Evolutionary conservation across 2,888 invertebrate genomes (phyloP).

Genomic region (Agrypnus murinus): DNA sequence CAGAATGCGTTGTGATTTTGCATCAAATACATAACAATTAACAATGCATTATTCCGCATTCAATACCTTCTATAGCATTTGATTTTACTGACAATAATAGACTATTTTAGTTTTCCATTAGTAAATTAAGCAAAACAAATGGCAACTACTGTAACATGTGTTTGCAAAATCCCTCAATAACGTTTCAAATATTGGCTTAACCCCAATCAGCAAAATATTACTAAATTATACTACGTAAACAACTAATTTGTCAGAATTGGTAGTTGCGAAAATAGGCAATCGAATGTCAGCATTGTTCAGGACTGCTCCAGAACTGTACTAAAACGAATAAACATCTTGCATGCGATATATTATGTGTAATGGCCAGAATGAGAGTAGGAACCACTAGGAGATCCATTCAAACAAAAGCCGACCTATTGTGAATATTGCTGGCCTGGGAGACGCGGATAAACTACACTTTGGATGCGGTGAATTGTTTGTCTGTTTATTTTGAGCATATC

Average conservation of each 20-base stretch:
- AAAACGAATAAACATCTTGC: slow-evolving; percentile 30
- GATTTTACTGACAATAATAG: no score
- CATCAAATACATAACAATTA: no score
- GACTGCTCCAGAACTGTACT: slow-evolving; percentile 21
- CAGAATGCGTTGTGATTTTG: no score
- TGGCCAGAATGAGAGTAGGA: slow-evolving; percentile 35
- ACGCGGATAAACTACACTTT: slow-evolving; percentile 32
- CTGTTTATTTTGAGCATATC: slow-evolving; percentile 23
- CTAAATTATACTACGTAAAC: slow-evolving; percentile 20
- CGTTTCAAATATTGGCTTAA: no score
- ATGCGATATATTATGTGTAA: slow-evolving; percentile 29
- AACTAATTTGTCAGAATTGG: slow-evolving; percentile 35
- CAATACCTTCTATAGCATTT: no score
- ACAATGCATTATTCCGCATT: no score
- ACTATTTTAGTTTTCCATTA: no score
- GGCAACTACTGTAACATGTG: no score
- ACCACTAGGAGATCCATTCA: slow-evolving; percentile 42
- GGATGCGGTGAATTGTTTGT: slow-evolving; percentile 31
- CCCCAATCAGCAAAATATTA: slow-evolving; percentile 4
- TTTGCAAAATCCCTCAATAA: no score
- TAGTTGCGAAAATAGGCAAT: slow-evolving; percentile 38
- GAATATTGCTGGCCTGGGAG: slow-evolving; percentile 31
- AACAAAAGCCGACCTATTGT: slow-evolving; percentile 35
- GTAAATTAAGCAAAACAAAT: no score
- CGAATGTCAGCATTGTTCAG: slow-evolving; percentile 38